These are phyloP conservation scores for Sylvilagus floridanus DNA, from an alignment of 2,797 vertebrate species.

Conservation along the genomic window DNA sequence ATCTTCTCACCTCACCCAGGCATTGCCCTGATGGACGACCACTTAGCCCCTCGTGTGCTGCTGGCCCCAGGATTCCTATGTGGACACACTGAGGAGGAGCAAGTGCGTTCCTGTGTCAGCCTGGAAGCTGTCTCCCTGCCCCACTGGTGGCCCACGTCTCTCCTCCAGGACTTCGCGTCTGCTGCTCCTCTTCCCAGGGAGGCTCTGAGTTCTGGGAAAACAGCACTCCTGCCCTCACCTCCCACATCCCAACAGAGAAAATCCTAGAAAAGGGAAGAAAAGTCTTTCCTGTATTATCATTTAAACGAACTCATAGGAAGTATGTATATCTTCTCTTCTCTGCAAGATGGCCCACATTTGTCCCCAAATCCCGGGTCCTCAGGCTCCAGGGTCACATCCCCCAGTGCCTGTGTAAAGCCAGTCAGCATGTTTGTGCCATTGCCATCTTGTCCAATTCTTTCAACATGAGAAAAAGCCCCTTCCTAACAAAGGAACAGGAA, in stretches of 20 bases:
- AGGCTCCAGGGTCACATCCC: background rate
- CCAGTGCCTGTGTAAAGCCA: background rate
- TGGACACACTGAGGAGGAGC: background rate
- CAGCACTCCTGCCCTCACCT: background rate
- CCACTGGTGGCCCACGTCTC: background rate
- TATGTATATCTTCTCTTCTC: background rate
- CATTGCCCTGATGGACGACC: background rate
- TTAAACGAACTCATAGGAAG: background rate
- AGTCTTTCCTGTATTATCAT: background rate
- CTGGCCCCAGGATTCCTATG: accelerated
- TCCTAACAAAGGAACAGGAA: background rate
- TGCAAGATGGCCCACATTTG: background rate
- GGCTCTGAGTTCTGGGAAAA: background rate
- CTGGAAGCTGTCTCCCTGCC: background rate
- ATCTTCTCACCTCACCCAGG: background rate
- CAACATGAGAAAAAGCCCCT: background rate
- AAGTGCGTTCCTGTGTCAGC: accelerated
- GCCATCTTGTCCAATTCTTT: background rate
- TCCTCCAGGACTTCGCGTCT: background rate
- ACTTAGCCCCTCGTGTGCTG: background rate
- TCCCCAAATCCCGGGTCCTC: background rate
- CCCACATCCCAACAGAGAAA: background rate
- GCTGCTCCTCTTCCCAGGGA: background rate
- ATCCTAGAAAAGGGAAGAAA: slow-evolving; percentile 4
- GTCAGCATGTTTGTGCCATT: background rate